Percentiles rank a stretch among this genome's conserved stretches.
Evolutionary conservation across 2,797 vertebrate genomes (phyloP).

Genomic region (Enteromius fasciolatus): DNA sequence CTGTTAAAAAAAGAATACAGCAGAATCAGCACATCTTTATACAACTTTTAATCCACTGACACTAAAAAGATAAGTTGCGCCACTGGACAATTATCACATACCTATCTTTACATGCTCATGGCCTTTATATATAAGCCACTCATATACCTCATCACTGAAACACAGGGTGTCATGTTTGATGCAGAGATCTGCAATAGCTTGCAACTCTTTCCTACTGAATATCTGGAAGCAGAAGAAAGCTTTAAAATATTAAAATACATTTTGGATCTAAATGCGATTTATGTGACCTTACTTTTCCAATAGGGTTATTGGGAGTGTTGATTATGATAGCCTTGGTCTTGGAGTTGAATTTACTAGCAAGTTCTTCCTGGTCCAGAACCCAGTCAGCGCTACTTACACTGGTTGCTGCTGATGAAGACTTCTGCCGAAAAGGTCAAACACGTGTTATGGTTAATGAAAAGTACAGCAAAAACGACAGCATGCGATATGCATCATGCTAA

Average conservation of each 20-base stretch:
- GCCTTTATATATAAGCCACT: conserved; percentile 91
- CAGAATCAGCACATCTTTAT: conserved; percentile 12
- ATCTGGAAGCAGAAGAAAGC: conserved; percentile 73
- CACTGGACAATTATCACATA: conserved; percentile 60
- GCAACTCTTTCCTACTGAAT: conserved; percentile 88
- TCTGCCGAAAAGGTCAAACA: conserved; percentile 70
- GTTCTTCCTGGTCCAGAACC: conserved; percentile 86
- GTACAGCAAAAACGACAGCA: background rate
- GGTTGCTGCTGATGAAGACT: conserved; percentile 69
- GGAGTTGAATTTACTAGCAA: conserved; percentile 90
- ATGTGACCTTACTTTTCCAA: conserved; percentile 83
- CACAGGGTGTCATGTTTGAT: conserved; percentile 90
- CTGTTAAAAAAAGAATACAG: conserved; percentile 68
- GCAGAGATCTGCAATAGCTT: conserved; percentile 91
- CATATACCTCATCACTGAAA: conserved; percentile 98
- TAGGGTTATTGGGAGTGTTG: conserved; percentile 94
- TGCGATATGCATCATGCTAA: conserved; percentile 47
- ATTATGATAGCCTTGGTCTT: conserved; percentile 95
- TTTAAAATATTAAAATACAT: background rate
- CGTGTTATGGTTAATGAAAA: background rate
- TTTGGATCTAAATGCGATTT: background rate
- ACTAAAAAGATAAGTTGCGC: background rate
- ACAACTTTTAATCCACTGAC: conserved; percentile 21
- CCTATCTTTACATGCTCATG: conserved; percentile 93
- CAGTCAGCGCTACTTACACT: conserved; percentile 85